Percentiles rank a stretch among this genome's conserved stretches.
These are phyloP conservation scores for Microctonus brassicae DNA, from an alignment of 2,888 invertebrate genomes.

Conservation along the genomic window DNA sequence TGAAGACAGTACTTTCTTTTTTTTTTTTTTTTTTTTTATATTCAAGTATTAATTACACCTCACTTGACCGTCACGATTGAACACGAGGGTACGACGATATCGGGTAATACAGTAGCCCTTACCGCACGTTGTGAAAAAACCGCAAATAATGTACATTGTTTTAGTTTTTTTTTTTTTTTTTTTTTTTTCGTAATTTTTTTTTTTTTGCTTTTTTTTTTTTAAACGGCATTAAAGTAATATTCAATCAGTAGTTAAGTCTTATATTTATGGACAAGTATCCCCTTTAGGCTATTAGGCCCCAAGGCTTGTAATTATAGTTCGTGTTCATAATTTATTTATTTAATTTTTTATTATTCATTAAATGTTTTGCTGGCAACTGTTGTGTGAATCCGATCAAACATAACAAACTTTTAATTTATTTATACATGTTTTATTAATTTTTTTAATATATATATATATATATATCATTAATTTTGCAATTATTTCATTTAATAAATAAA, in stretches of 20 bases:
- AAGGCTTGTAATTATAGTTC: constrained; percentile 57
- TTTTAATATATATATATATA: constrained; percentile 24
- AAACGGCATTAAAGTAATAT: constrained; percentile 63
- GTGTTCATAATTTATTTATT: constrained; percentile 44
- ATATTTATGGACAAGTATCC: constrained; percentile 67
- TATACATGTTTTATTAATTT: constrained; percentile 14
- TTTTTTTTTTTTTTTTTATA: constrained; percentile 45
- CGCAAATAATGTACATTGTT: constrained; percentile 67
- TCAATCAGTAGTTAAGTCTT: constrained; percentile 66
- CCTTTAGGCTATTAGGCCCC: constrained; percentile 65
- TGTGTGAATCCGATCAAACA: constrained; percentile 36
- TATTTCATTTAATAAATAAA: constrained; percentile 30
- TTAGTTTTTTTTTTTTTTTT: no score
- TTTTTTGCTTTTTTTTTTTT: constrained; percentile 31
- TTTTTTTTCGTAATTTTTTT: constrained; percentile 37
- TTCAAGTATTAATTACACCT: constrained; percentile 50
- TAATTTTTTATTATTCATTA: constrained; percentile 34
- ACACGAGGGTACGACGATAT: constrained; percentile 59
- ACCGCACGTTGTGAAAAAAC: constrained; percentile 54
- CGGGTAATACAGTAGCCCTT: constrained; percentile 65
- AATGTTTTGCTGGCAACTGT: constrained; percentile 49
- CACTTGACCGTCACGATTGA: constrained; percentile 55
- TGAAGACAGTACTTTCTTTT: neutral
- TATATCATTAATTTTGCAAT: neutral
- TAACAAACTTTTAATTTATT: constrained; percentile 2